Evolutionary conservation across 2,113 vertebrate genomes (phyloP).

Genomic region (Megaceryle maxima): DNA sequence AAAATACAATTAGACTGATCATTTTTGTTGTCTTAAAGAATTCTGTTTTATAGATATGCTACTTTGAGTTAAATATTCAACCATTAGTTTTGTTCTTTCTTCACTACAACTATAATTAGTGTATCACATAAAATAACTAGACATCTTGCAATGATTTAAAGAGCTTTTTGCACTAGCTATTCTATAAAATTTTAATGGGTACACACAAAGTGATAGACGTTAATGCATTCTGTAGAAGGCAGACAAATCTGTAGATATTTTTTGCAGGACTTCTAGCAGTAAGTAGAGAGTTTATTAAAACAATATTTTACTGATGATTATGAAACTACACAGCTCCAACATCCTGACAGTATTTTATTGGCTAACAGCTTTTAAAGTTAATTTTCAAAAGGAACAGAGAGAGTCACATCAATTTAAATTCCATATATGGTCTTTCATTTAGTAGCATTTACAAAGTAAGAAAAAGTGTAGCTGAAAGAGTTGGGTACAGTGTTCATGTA

Average conservation of each 20-base stretch:
- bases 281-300: slow-evolving; percentile 61
- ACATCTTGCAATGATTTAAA: slow-evolving; percentile 55
- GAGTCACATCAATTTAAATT: background rate
- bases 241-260: slow-evolving; percentile 32
- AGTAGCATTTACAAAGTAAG: background rate
- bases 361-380: background rate
- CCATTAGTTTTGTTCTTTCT: background rate
- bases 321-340: background rate
- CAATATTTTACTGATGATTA: slow-evolving; percentile 49
- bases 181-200: slow-evolving; percentile 69
- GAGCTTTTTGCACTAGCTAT: slow-evolving; percentile 30
- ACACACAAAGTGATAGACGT: slow-evolving; percentile 17
- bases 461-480: background rate
- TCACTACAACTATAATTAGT: slow-evolving; percentile 7
- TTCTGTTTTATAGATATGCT: background rate
- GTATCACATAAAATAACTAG: slow-evolving; percentile 40
- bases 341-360: slow-evolving; percentile 5
- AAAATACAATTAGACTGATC: background rate
- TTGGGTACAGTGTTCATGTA: background rate
- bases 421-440: background rate
- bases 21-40: background rate
- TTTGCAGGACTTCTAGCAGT: background rate
- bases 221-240: slow-evolving; percentile 29
- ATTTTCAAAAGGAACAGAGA: background rate
- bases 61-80: slow-evolving; percentile 1